Evolutionary conservation across 2,888 invertebrate species (phyloP).

Genomic region (Eupithecia inturbata): DNA sequence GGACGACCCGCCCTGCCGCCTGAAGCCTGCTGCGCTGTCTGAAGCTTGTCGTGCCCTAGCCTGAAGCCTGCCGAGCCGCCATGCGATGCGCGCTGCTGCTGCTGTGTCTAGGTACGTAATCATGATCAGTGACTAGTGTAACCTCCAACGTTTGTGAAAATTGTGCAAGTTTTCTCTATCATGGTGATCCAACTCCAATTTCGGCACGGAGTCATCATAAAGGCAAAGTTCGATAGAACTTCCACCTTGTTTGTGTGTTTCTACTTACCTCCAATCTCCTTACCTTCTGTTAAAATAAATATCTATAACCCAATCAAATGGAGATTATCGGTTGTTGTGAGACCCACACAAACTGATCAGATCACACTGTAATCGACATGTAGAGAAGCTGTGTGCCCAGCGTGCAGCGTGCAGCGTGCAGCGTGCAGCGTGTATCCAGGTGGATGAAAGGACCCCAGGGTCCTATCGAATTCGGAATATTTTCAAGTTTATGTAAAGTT

Average conservation of each 20-base stretch:
- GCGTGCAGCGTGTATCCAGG: too few species aligned
- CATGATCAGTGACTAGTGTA: background rate
- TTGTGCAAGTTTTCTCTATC: background rate
- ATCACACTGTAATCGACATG: too few species aligned
- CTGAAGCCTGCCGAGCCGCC: background rate
- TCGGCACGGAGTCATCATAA: background rate
- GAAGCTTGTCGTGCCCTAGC: too few species aligned
- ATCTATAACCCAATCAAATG: too few species aligned
- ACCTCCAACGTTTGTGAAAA: background rate
- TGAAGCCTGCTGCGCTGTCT: background rate
- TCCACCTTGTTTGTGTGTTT: background rate
- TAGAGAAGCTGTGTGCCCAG: too few species aligned
- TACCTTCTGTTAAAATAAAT: too few species aligned
- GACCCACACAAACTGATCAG: too few species aligned
- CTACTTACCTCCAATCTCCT: too few species aligned
- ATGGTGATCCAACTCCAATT: background rate
- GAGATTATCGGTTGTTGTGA: too few species aligned
- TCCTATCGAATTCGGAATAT: too few species aligned
- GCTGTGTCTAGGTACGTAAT: background rate
- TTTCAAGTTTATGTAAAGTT: background rate
- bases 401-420: too few species aligned
- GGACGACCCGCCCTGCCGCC: background rate
- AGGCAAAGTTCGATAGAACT: background rate
- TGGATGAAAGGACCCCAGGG: too few species aligned
- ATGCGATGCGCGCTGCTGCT: background rate